Evolutionary conservation across 2,888 invertebrate genomes (phyloP).

Genomic region (Automeris io): DNA sequence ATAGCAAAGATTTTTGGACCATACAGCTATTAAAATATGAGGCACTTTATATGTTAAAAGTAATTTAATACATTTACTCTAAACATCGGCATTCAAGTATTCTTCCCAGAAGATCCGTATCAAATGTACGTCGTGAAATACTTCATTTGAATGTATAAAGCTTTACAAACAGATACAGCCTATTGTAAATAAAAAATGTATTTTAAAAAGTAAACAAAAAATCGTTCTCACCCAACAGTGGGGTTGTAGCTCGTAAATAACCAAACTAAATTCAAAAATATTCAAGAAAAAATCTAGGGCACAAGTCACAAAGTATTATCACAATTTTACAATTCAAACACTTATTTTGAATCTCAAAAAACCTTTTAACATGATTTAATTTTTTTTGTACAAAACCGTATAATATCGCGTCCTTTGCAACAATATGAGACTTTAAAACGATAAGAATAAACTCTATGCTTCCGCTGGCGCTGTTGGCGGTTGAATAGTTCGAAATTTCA

Average conservation of each 20-base stretch:
- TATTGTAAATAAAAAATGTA: background rate
- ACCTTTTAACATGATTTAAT: background rate
- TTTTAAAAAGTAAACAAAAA: background rate
- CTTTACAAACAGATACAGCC: background rate
- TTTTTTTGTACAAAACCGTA: background rate
- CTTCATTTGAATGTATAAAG: background rate
- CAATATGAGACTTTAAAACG: constrained; percentile 1
- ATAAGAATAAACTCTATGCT: constrained; percentile 3
- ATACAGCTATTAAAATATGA: too few relatives aligned
- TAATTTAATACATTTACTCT: too few relatives aligned
- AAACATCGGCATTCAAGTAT: too few relatives aligned
- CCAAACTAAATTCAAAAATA: constrained; percentile 1
- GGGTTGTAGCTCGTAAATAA: background rate
- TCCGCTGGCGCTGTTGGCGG: background rate
- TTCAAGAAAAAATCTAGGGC: constrained; percentile 11
- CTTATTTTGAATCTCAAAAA: background rate
- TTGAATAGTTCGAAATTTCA: constrained; percentile 10
- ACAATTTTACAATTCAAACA: constrained; percentile 9
- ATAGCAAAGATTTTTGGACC: too few relatives aligned
- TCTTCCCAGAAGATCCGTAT: too few relatives aligned
- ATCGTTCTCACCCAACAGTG: background rate
- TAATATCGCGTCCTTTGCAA: background rate
- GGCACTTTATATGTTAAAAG: too few relatives aligned
- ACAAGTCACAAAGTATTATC: constrained; percentile 3
- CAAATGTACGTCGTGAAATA: too few relatives aligned